A percentile compares a stretch with the other conserved stretches of the same genome.
Evolutionary conservation across 2,888 invertebrate species (phyloP).

Genomic region (Morpho achilles): DNA sequence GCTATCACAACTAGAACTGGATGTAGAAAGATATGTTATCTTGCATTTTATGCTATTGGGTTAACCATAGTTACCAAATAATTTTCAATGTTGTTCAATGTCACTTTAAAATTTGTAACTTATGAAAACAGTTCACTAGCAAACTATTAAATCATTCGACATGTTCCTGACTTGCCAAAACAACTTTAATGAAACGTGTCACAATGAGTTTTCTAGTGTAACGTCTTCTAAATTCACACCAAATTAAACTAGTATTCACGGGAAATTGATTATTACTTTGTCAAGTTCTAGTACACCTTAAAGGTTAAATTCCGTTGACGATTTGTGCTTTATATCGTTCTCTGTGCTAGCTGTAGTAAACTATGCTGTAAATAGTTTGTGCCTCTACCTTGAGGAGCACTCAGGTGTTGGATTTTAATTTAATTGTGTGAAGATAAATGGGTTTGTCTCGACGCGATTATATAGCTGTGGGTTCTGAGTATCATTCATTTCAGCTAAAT

Average conservation of each 20-base stretch:
- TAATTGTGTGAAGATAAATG: constrained; percentile 22
- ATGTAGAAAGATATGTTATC: too few relatives aligned
- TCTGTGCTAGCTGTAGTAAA: neutral
- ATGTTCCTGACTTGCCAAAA: constrained; percentile 21
- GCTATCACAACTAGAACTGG: too few relatives aligned
- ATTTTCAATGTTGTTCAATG: neutral
- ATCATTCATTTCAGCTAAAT: constrained; percentile 7
- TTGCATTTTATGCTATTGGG: too few relatives aligned
- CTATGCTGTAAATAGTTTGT: constrained; percentile 14
- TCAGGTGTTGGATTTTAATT: constrained; percentile 22
- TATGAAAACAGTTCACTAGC: constrained; percentile 4
- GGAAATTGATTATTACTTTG: neutral
- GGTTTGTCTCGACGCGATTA: constrained; percentile 12
- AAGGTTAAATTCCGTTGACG: neutral
- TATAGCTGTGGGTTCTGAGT: constrained; percentile 7
- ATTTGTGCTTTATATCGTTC: neutral
- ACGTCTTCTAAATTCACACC: neutral
- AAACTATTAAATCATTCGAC: constrained; percentile 6
- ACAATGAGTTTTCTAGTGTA: constrained; percentile 11
- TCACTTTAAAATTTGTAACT: constrained; percentile 3
- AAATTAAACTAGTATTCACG: neutral
- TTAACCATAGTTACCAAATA: too few relatives aligned
- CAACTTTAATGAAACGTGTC: constrained; percentile 22
- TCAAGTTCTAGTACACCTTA: too few relatives aligned
- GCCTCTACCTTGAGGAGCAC: constrained; percentile 9